Base-by-base conservation (phyloP, 2,113 vertebrate genomes). In the Mesitornis unicolor region DNA sequence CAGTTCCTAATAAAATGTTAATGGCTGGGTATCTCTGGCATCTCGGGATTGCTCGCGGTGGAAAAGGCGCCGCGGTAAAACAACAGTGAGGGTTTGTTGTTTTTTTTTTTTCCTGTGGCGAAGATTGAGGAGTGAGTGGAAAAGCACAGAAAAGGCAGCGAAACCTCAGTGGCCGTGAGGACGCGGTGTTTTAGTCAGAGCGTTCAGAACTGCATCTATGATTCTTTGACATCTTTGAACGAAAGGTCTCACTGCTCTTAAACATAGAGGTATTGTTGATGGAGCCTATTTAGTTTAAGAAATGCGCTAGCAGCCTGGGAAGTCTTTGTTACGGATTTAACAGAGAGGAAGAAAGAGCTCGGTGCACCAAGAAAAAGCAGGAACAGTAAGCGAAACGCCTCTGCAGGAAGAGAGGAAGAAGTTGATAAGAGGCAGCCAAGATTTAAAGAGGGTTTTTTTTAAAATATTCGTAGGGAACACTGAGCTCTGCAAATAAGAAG, bases 1-100 rank as follows among this genome's bases (percentile, higher is more conserved):
- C 60, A 67, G 61, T 64, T 84, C 29, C 68, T 77, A 88, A 80
- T 91, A 83, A 96, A 96, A 94, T 77, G 50, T 81, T 96, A 93
- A 97, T 70, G 54, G 33, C n/a, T 70, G 33, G 54, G 19, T 84
- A 51, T 40, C 56, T 80, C 38, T 36, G 19, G 50, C 60, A 53
- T 79, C 56, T 43, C 61, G 19, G 71, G 38, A n/a, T 86, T 70
- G 38, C 50, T 69, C 22, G 16, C 29, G 40, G 42, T 5, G 35
- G 45, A 24, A 83, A 65, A 76, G 35, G 1, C 0, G 0, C 19
- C n/a, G 26, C 35, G 67, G 40, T n/a, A 64, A 64, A 81, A 54
- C 31, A 78, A 19, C 33, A 70, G 9, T 17, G 71, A 51, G 56
- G 2, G 8, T 45, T 43, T 85, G n/a, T n/a, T n/a, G n/a, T n/a